Evolutionary conservation across 1,140 invertebrate species (phyloP).

Genomic region (Drosophila nigromelanica): DNA sequence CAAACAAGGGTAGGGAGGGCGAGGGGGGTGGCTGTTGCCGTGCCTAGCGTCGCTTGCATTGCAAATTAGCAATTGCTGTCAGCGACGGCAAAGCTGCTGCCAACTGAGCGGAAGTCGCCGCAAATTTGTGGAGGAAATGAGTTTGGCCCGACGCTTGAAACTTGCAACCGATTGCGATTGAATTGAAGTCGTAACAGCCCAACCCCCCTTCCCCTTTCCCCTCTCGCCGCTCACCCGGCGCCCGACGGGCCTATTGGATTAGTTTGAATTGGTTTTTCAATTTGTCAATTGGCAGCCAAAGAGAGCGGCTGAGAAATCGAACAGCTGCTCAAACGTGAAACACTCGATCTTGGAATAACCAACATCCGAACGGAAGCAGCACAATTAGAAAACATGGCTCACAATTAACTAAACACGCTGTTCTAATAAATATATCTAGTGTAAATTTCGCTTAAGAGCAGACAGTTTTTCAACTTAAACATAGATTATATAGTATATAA

Average conservation of each 20-base stretch:
- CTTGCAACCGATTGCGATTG: constrained; percentile 24
- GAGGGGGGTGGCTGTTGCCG: background rate
- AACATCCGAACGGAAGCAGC: background rate
- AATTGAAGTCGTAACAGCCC: constrained; percentile 14
- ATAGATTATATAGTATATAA: no score
- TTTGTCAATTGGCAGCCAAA: constrained; percentile 32
- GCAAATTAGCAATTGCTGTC: constrained; percentile 76
- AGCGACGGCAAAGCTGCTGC: constrained; percentile 11
- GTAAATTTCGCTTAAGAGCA: background rate
- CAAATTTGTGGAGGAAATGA: constrained; percentile 79
- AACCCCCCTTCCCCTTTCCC: background rate
- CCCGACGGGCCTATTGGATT: constrained; percentile 24
- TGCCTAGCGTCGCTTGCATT: constrained; percentile 52
- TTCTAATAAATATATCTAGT: no score
- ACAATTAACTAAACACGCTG: background rate
- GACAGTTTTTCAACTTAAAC: no score
- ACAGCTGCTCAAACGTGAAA: constrained; percentile 3
- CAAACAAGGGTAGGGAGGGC: background rate
- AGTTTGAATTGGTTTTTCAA: constrained; percentile 43
- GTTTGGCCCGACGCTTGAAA: constrained; percentile 48
- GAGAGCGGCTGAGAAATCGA: constrained; percentile 8
- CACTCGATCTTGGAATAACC: background rate
- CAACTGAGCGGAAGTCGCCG: constrained; percentile 66
- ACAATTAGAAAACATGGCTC: background rate
- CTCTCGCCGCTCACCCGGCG: background rate